Percentiles rank a stretch among this genome's conserved stretches.
Evolutionary conservation across 2,113 vertebrate genomes (phyloP).

Genomic region (Xenopus borealis): DNA sequence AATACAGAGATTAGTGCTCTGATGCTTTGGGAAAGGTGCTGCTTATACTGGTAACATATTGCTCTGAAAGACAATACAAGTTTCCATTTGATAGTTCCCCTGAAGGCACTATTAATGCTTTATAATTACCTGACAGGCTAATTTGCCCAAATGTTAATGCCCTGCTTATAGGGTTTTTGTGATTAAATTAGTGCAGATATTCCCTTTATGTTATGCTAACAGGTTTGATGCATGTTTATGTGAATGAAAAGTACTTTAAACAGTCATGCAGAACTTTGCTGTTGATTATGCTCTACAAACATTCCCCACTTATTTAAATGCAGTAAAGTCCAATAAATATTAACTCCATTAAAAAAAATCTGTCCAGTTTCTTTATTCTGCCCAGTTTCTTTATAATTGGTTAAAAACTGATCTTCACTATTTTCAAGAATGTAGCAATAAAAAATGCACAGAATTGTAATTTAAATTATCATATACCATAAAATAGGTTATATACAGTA

Average conservation of each 20-base stretch:
- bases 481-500: too few relatives aligned
- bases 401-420: too few relatives aligned
- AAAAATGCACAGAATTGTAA: too few relatives aligned
- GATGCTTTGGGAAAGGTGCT: slow-evolving; percentile 22
- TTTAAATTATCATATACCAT: too few relatives aligned
- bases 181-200: background rate
- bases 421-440: too few relatives aligned
- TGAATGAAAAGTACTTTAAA: background rate
- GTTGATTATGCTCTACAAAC: too few relatives aligned
- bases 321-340: too few relatives aligned
- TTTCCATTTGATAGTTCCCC: background rate
- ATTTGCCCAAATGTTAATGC: background rate
- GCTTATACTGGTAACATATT: slow-evolving; percentile 16
- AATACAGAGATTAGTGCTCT: background rate
- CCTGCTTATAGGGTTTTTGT: background rate
- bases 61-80: slow-evolving; percentile 1
- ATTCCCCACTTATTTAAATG: too few relatives aligned
- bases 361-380: too few relatives aligned
- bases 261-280: too few relatives aligned
- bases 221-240: slow-evolving; percentile 2
- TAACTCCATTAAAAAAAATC: too few relatives aligned
- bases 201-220: slow-evolving; percentile 21
- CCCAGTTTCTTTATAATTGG: too few relatives aligned
- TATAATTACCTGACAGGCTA: background rate
- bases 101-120: background rate